Evolutionary conservation across 2,797 vertebrate species (phyloP).

Genomic region (Pseudomugil tenellus): DNA sequence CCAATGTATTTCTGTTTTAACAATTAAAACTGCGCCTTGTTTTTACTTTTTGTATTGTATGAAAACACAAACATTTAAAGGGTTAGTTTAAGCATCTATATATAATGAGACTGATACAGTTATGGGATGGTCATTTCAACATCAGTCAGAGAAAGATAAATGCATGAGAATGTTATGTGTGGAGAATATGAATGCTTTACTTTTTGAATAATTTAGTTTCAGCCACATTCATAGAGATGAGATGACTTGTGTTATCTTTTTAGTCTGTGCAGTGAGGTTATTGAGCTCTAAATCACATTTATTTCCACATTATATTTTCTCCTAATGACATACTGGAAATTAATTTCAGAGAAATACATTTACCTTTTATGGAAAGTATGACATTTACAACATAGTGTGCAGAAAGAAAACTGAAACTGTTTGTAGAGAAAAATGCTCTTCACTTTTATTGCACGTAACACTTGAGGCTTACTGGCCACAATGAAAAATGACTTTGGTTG

Average conservation of each 20-base stretch:
- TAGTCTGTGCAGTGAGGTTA: slow-evolving; percentile 6
- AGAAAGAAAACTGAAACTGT: slow-evolving; percentile 16
- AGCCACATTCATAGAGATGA: slow-evolving; percentile 37
- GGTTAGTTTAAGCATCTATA: not conserved
- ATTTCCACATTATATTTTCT: slow-evolving; percentile 7
- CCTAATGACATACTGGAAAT: slow-evolving; percentile 11
- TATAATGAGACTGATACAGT: slow-evolving; percentile 5
- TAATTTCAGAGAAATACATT: slow-evolving; percentile 32
- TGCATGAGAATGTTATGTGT: slow-evolving; percentile 23
- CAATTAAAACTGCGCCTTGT: not conserved
- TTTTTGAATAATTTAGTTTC: slow-evolving; percentile 58
- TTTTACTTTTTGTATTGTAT: not conserved
- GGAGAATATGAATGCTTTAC: slow-evolving; percentile 59
- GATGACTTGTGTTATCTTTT: slow-evolving; percentile 20
- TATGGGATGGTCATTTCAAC: slow-evolving; percentile 7
- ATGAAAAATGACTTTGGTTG: slow-evolving; percentile 36
- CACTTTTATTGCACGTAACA: slow-evolving; percentile 18
- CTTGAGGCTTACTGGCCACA: slow-evolving; percentile 22
- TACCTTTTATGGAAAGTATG: slow-evolving; percentile 29
- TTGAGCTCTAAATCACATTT: not conserved
- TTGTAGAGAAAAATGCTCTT: slow-evolving; percentile 14
- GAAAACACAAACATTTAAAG: not conserved
- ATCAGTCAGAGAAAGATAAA: slow-evolving; percentile 33
- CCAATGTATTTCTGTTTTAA: not conserved
- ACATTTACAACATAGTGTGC: slow-evolving; percentile 25